These are phyloP conservation scores for Craterocephalus amniculus DNA, from an alignment of 2,797 vertebrate genomes.

Conservation along the genomic window DNA sequence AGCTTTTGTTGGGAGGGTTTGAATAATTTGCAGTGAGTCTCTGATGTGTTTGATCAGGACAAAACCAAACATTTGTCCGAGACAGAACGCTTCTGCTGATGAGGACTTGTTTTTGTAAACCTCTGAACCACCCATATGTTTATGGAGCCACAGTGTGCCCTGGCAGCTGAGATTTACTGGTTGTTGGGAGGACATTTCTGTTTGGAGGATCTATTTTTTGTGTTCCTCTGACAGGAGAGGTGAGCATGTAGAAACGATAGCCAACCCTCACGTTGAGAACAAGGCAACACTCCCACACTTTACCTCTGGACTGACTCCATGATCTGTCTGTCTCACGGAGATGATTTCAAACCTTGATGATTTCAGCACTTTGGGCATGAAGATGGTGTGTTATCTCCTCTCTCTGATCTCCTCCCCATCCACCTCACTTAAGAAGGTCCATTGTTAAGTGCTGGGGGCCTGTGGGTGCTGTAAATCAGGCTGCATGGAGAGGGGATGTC, in stretches of 20 bases:
- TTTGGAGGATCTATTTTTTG: constrained; percentile 56
- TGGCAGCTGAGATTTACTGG: constrained; percentile 65
- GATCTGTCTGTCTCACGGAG: constrained; percentile 66
- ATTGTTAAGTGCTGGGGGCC: constrained; percentile 84
- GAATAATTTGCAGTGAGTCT: constrained; percentile 63
- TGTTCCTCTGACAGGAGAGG: constrained; percentile 54
- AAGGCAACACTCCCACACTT: constrained; percentile 67
- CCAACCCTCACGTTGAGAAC: constrained; percentile 47
- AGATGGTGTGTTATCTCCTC: constrained; percentile 79
- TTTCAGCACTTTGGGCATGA: constrained; percentile 79
- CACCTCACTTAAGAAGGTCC: constrained; percentile 81
- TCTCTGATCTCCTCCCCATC: constrained; percentile 76
- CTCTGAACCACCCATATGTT: constrained; percentile 63
- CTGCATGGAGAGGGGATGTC: constrained; percentile 77
- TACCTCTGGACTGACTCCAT: constrained; percentile 62
- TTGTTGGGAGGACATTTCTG: constrained; percentile 55
- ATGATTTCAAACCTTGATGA: constrained; percentile 76
- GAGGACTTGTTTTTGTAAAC: constrained; percentile 67
- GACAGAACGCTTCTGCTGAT: constrained; percentile 51
- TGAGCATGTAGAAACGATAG: constrained; percentile 43
- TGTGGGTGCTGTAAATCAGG: constrained; percentile 85
- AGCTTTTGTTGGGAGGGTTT: constrained; percentile 74
- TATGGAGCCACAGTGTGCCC: constrained; percentile 49
- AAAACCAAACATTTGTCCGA: constrained; percentile 69
- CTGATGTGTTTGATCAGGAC: constrained; percentile 74